Base-by-base conservation (phyloP, 2,797 vertebrate species). In the Gastrophryne carolinensis region DNA sequence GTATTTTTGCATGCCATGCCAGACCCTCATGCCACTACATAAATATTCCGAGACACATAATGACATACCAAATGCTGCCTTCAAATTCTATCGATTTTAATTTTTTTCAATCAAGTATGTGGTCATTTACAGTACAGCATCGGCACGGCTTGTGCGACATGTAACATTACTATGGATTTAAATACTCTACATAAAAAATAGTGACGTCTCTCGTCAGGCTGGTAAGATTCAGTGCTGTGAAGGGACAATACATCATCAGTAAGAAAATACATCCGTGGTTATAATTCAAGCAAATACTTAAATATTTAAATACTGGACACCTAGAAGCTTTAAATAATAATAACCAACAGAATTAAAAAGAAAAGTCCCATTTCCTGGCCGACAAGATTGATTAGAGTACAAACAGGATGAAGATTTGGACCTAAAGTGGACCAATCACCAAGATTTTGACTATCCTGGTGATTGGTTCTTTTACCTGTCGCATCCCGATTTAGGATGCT, bases 101-200 rank as follows among this genome's bases (percentile, higher is more conserved):
- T 98, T 96, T 98, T 89, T 86, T 91, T 94, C 93, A 89, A 85
- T 91, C 89, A 91, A 88, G 92, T 91, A 90, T 85, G 90, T 95
- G 92, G 84, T 87, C 90, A 85, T 91, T 87, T 92, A 90, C 85
- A 89, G 86, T 89, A 92, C 88, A 91, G 90, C 83, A 86, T 85
- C 88, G 87, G 81, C 83, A 93, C 91, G 84, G 89, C 19, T 86
- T 88, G 88, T 93, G 92, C 86, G 90, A 89, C 87, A 75, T 82
- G 85, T 87, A 86, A 91, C 81, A 83, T 82, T 82, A 75, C 47
- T 66, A 81, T 72, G 82, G 84, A 83, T 83, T 84, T 86, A 89
- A 85, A 86, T 76, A 82, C 86, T 85, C 86, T 83, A 82, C 86
- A 87, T 81, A 84, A 52, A 80, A n/a, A 89, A 86, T 83, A 89